These are phyloP conservation scores for Clunio marinus DNA, from an alignment of 2,888 invertebrate genomes.

Conservation along the genomic window DNA sequence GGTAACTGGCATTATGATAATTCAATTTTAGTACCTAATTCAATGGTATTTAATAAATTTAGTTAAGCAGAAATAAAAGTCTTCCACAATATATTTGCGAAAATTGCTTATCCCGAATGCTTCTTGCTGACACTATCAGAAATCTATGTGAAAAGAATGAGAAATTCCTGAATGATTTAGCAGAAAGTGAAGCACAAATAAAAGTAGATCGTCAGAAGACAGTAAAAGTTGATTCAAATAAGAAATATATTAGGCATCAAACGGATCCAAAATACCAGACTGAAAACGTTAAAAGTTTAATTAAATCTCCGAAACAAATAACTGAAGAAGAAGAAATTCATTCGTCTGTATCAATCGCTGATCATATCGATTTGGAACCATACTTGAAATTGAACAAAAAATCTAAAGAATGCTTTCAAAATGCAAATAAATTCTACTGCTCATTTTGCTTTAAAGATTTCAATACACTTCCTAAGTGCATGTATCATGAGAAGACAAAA, in stretches of 20 bases:
- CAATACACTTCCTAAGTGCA: neutral
- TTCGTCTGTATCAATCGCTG: neutral
- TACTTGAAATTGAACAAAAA: neutral
- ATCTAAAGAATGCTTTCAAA: neutral
- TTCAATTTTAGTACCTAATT: neutral
- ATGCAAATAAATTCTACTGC: neutral
- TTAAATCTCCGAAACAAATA: too few relatives aligned
- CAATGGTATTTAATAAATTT: neutral
- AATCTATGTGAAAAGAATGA: neutral
- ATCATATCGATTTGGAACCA: neutral
- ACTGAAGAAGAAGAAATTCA: too few relatives aligned
- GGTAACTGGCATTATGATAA: neutral
- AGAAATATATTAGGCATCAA: too few relatives aligned
- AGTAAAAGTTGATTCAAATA: neutral
- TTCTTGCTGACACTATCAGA: neutral
- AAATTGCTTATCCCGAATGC: neutral
- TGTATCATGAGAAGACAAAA: neutral
- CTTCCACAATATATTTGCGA: slow-evolving; percentile 5
- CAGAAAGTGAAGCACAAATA: neutral
- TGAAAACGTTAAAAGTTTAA: neutral
- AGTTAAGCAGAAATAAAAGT: neutral
- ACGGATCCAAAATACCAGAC: neutral
- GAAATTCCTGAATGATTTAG: neutral
- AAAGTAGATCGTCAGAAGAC: neutral
- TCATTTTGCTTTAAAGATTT: neutral